Evolutionary conservation across 2,113 vertebrate species (phyloP).

Genomic region (Mohoua ochrocephala): DNA sequence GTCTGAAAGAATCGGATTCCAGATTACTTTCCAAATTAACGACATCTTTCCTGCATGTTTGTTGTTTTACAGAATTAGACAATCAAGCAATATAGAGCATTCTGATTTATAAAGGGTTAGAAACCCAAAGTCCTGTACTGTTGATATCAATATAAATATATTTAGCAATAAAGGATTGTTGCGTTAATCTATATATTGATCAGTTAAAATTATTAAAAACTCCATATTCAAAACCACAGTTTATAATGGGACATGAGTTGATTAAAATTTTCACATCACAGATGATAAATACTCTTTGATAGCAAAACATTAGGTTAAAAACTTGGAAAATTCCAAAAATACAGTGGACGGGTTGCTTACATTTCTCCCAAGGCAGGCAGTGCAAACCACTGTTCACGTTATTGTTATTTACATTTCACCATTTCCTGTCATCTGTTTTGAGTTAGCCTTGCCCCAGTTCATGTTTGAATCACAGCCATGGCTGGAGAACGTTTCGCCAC

Average conservation of each 20-base stretch:
- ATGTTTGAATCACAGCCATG: not conserved
- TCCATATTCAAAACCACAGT: fast-evolving
- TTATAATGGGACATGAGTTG: not conserved
- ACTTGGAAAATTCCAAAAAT: not conserved
- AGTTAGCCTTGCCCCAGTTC: not conserved
- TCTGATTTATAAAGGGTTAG: not conserved
- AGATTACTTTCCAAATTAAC: constrained; percentile 21
- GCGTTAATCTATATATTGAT: not conserved
- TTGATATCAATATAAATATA: not conserved
- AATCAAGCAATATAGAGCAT: not conserved
- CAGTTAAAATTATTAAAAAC: not conserved
- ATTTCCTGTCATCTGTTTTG: not conserved
- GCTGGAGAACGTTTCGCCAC: not conserved
- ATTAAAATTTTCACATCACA: not conserved
- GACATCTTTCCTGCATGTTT: not conserved
- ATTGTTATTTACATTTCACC: not conserved
- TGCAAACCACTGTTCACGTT: not conserved
- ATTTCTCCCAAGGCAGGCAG: not conserved
- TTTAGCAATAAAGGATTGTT: not conserved
- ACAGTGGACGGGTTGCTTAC: not conserved
- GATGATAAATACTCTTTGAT: not conserved
- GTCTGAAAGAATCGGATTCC: not conserved
- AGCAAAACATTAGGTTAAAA: not conserved
- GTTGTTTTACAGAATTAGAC: not conserved
- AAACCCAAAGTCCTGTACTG: not conserved